Evolutionary conservation across 2,797 vertebrate species (phyloP), one percentile per base, ranked within the genome.

Genomic region (Paguma larvata): DNA sequence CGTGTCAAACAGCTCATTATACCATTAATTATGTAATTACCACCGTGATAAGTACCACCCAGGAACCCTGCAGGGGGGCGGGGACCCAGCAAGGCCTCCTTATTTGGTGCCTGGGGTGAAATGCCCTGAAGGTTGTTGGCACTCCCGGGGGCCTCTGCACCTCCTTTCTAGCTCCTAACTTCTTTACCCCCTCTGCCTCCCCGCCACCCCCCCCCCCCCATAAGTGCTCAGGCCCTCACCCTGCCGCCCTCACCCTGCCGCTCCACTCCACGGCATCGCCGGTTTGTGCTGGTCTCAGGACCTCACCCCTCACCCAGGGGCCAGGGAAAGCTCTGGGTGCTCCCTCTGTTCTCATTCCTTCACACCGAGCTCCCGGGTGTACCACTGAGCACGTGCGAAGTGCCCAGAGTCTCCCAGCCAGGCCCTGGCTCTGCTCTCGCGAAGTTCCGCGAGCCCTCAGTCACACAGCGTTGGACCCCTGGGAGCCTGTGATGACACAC

Each of bases 1-100:
- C 62, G 4, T 27, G 34, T 53, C 65, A 63, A 53, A 41, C 34
- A 63, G 91, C 83, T 91, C 65, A 72, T 68, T 70, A 70, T 82
- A 27, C 78, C 51, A 38, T 93, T 65, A 62, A 85, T 97, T 80
- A 67, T 34, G 62, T 85, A 75, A 89, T 96, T 94, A 82, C 63
- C 6, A 11, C 85, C 27, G 59, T 30, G 19, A 53, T 32, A 73
- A 38, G 44, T 44, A 70, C 56, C 78, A 75, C 79, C 18, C 11
- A 46, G 96, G 94, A 97, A 44, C 56, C 79, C 65, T 82, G 51
- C 44, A 5, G 59, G 38, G 38, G 38, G 38, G 38, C 38, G 38
- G 38, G 70, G 75, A 82, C 48, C 96, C 89, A 73, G n/a, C 13
- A 41, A 77, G 25, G 67, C 34, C 51, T 92, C 34, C 51, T 92